Base-by-base conservation (phyloP, 2,113 vertebrate genomes). In the Antennarius striatus region DNA sequence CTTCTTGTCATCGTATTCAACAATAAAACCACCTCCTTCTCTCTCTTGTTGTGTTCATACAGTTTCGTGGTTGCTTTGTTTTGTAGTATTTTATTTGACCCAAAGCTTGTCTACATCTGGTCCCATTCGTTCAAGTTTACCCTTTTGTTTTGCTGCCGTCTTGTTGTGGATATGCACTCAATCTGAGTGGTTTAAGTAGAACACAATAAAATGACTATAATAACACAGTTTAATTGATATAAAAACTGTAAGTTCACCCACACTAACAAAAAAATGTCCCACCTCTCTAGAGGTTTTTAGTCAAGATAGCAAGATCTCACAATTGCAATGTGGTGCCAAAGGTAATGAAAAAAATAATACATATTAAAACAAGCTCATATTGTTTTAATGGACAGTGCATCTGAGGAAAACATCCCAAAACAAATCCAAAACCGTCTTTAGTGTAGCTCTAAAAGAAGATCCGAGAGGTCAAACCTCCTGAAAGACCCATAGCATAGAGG, bases 1-100 rank as follows among this genome's bases (percentile, higher is more conserved):
- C 57, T 22, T 22, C 50, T 76, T 6, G 60, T 84, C 80, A 71
- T 56, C 68, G 10, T 22, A 28, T 28, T 29, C 22, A 52, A 49
- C 68, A 57, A 51, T 39, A 63, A 47, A 47, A 42, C 12, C 28
- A 45, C 48, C 57, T 40, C 11, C 39, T 5, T 70, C 39, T n/a
- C 22, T 22, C 22, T 22, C 22, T 22, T 22, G 22, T 22, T 22
- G 22, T 22, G 22, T 22, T 49, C 28, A 49, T 50, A 16, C n/a
- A 11, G 13, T 54, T 68, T 32, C 71, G 49, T 52, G 14, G 66
- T 79, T 69, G 3, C 59, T 56, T 61, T 42, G 51, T 14, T 13
- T 28, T 6, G 16, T 8, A 36, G 40, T 4, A 29, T 61, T 29
- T 60, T 13, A 51, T 12, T 47, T 56, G 62, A 42, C 6, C 40